phyloP scores from a whole-genome alignment of 2,888 invertebrate species.

The Lymantria dispar region DNA sequence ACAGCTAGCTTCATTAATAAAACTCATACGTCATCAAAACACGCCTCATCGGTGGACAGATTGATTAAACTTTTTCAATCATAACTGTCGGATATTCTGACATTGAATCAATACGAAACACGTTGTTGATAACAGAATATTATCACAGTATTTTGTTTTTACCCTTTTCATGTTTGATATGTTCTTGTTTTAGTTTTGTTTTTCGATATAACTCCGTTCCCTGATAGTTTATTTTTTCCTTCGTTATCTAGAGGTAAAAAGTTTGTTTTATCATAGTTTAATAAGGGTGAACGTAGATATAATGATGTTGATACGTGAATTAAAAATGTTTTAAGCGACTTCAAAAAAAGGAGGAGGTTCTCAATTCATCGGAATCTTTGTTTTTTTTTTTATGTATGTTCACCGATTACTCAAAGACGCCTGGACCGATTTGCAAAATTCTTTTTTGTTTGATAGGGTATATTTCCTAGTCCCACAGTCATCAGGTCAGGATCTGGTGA shows the following conservation, averaged over 20 bases:
- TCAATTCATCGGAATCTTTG: too few relatives aligned
- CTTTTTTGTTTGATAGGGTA: too few relatives aligned
- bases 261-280: not conserved
- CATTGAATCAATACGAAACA: constrained; percentile 25
- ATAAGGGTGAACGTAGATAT: too few relatives aligned
- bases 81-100: constrained; percentile 35
- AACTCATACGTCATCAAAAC: constrained; percentile 18
- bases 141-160: constrained; percentile 20
- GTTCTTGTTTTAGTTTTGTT: constrained; percentile 4
- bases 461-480: too few relatives aligned
- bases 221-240: too few relatives aligned
- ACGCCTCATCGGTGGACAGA: constrained; percentile 22
- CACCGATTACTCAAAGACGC: too few relatives aligned
- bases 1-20: constrained; percentile 6
- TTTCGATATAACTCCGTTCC: not conserved
- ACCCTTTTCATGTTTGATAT: constrained; percentile 11
- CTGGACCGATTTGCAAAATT: too few relatives aligned
- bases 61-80: constrained; percentile 61
- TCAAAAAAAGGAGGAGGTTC: too few relatives aligned
- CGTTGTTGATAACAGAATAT: constrained; percentile 23
- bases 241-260: not conserved
- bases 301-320: too few relatives aligned
- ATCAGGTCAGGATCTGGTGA: too few relatives aligned
- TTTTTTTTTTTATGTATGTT: too few relatives aligned
- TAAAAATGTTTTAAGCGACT: too few relatives aligned